phyloP scores from a whole-genome alignment of 2,797 vertebrate species.

The Falco biarmicus region DNA sequence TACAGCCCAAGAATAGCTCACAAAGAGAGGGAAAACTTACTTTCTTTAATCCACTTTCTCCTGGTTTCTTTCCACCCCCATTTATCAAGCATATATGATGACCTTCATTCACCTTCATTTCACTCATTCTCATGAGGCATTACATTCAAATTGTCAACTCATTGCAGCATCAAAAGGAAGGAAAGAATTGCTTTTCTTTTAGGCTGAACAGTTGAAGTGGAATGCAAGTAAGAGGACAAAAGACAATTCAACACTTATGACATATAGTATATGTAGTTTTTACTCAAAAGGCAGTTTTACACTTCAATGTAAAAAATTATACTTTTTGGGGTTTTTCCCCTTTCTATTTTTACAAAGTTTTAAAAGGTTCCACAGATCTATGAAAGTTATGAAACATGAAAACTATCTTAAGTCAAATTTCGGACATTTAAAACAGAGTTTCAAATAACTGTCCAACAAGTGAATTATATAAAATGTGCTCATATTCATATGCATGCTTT shows the following conservation, averaged over 20 bases:
- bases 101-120: neutral
- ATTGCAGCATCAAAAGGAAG: neutral
- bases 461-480: neutral
- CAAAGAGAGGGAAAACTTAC: neutral
- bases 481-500: neutral
- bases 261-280: neutral
- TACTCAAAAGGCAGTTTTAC: neutral
- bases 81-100: neutral
- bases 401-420: neutral
- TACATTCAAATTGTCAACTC: neutral
- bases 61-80: neutral
- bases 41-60: neutral
- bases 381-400: neutral
- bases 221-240: neutral
- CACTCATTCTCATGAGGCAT: neutral
- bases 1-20: neutral
- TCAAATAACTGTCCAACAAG: neutral
- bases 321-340: rapidly evolving
- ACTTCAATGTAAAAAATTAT: neutral
- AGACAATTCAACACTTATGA: neutral
- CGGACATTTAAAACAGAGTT: neutral
- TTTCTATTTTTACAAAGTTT: neutral
- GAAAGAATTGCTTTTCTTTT: neutral
- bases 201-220: neutral
- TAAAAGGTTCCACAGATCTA: neutral